Percentiles rank a stretch among this genome's conserved stretches.
Conservation (phyloP, 2,888 invertebrate genomes). For the Laothoe populi region DNA sequence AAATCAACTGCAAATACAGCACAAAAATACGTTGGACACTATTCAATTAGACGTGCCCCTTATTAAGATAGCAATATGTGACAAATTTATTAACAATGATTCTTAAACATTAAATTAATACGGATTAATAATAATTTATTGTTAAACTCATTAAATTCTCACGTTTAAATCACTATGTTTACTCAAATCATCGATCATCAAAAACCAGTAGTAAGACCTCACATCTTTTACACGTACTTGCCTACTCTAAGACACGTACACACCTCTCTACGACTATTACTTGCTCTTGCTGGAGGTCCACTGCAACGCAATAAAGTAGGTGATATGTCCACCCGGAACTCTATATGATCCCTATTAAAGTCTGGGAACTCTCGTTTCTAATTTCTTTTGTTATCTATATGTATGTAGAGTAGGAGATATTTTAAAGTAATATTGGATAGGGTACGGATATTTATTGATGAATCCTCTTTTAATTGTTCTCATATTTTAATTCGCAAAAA, state of each 20-base stretch:
- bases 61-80: too few relatives aligned
- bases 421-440: not conserved
- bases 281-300: conserved; percentile 2
- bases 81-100: too few relatives aligned
- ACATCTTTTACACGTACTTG: not conserved
- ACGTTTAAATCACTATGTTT: too few relatives aligned
- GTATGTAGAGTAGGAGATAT: not conserved
- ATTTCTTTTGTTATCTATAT: not conserved
- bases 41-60: too few relatives aligned
- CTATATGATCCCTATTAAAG: conserved; percentile 21
- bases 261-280: conserved; percentile 13
- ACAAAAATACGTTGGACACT: too few relatives aligned
- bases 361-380: not conserved
- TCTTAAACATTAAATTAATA: too few relatives aligned
- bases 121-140: too few relatives aligned
- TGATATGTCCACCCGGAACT: conserved; percentile 13
- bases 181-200: not conserved
- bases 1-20: too few relatives aligned
- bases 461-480: too few relatives aligned
- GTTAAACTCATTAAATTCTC: not conserved
- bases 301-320: conserved; percentile 10
- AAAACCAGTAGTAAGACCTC: not conserved
- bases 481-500: too few relatives aligned
- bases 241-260: not conserved
- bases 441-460: too few relatives aligned